Evolutionary conservation across 2,888 invertebrate species (phyloP), one percentile per base, ranked within the genome.

Genomic region (Diaphora mendica): DNA sequence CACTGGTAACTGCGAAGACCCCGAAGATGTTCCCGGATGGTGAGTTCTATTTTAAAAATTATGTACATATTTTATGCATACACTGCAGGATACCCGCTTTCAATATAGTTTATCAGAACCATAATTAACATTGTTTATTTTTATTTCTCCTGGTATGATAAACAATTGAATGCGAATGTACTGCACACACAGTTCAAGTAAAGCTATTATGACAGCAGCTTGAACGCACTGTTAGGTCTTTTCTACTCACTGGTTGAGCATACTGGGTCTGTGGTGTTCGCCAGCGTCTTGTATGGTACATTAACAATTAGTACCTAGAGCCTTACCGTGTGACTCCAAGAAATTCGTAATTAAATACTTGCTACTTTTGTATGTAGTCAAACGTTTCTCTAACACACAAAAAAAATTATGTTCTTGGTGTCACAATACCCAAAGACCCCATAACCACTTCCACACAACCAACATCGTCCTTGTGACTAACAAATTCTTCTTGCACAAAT

Each of bases 1-100:
- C 88, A 97, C 98, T 86, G 98, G 99, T 84, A 98, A 98, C 96
- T 99, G 99, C 94, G 98, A 98, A 95, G 99, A 99, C 91, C 99
- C 99, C 83, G 98, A 98, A 96, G 98, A 98, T 93, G 99, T 99
- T 96, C 98, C 98, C 94, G 99, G 99, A 97, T 99, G 99, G 98
- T 98, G 94, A 98, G 98, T 96, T 79, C 39, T 68, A 55, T 73
- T 75, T 59, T 72, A 73, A 70, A 67, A 44, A 39, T 71, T 68
- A 71, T 84, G 82, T 84, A 84, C 68, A 82, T 82, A 81, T 71
- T 68, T 59, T 79, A 77, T 75, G 78, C 76, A 82, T 77, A 81
- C 76, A 77, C 33, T 70, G 59, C 71, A 73, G 71, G 66, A 66
- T 51, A 71, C 48, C 66, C 73, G 64, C 65, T 73, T 70, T 70